phyloP scores from a whole-genome alignment of 2,888 invertebrate genomes.

The Nezara viridula region DNA sequence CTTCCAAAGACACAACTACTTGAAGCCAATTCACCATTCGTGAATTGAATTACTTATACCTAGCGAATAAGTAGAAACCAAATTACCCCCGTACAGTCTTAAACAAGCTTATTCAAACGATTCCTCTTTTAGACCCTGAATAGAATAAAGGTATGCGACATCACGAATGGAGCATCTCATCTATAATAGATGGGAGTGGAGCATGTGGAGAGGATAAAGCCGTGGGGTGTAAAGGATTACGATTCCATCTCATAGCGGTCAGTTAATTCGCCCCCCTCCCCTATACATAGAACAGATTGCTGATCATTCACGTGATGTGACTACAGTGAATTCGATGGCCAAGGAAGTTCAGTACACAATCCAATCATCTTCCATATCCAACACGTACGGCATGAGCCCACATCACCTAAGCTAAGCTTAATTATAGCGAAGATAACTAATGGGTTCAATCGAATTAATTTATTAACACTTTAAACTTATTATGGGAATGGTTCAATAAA shows the following conservation, averaged over 20 bases:
- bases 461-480: background rate
- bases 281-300: background rate
- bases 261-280: background rate
- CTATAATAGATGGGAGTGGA: background rate
- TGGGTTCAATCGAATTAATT: background rate
- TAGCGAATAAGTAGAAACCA: too few relatives aligned
- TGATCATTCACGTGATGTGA: slow-evolving; percentile 23
- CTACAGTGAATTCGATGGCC: background rate
- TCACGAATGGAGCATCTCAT: background rate
- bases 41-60: too few relatives aligned
- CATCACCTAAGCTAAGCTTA: background rate
- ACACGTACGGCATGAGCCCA: background rate
- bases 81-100: background rate
- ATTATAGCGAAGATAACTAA: background rate
- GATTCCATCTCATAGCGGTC: slow-evolving; percentile 29
- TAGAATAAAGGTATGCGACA: background rate
- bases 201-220: background rate
- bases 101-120: background rate
- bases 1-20: too few relatives aligned
- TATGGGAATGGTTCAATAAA: background rate
- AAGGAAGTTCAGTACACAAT: slow-evolving; percentile 6
- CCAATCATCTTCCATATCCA: slow-evolving; percentile 2
- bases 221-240: background rate
- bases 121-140: background rate
- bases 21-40: too few relatives aligned